Evolutionary conservation across 2,797 vertebrate genomes (phyloP), one percentile per base, ranked within the genome.

Genomic region (Sebastes itinus): DNA sequence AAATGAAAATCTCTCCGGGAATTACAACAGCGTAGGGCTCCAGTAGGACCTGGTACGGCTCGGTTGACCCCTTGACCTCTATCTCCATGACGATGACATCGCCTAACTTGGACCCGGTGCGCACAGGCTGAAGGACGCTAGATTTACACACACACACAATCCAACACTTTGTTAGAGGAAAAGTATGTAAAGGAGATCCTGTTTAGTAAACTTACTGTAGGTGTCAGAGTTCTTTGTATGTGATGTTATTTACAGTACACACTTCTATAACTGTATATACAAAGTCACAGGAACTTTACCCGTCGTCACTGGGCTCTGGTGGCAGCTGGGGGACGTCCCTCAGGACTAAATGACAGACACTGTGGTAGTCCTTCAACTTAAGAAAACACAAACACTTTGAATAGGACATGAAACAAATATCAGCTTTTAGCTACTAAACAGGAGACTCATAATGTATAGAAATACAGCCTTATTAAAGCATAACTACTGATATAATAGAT

Each of bases 1-100:
- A 93, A 54, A 97, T 94, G 46, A 96, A 97, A 83, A 90, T 94
- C 85, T 98, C 97, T 66, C 97, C 98, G 0, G 97, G 96, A 69
- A 99, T 90, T 14, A 98, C 82, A 62, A 99, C 71, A 60, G 95
- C 96, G 0, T 97, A 97, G 0, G 98, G 99, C 23, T 99, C 97
- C 63, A 99, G 84, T 32, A 97, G 94, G 54, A 99, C 76, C 60
- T 95, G 83, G 92, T 97, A 96, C 0, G 96, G 96, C 87, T 97
- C 96, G 0, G 96, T 92, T 0, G 93, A 92, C 52, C 98, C 97
- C 92, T 97, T 98, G 61, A 97, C 94, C 86, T 99, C 98, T 42
- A 99, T 94, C 88, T 97, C 97, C 95, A 98, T 88, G 30, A 88
- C 95, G 6, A 96, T 96, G 61, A 96, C 93, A 16, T 97, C 95